A percentile compares a stretch with the other conserved stretches of the same genome.
Conservation (phyloP, 2,888 invertebrate genomes). For the Tineola bisselliella region DNA sequence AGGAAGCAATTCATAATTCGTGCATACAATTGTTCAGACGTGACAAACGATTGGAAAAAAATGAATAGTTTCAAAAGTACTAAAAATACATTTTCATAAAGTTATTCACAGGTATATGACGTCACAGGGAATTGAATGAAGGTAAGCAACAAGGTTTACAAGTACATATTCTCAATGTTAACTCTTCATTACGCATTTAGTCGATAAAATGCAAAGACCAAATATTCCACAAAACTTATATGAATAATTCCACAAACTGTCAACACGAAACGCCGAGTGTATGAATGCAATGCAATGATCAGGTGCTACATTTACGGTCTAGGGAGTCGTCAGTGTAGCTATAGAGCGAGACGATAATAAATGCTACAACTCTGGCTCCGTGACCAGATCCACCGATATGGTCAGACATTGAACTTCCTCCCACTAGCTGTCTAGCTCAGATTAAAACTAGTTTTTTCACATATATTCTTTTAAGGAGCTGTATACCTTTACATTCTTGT, state of each 20-base stretch:
- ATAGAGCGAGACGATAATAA: slow-evolving; percentile 19
- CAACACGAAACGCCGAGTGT: too few species aligned
- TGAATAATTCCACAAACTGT: too few species aligned
- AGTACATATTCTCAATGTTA: not conserved
- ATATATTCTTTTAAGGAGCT: not conserved
- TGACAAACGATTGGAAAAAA: not conserved
- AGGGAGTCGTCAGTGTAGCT: slow-evolving; percentile 10
- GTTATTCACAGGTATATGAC: too few species aligned
- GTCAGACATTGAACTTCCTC: slow-evolving; percentile 40
- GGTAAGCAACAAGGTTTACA: not conserved
- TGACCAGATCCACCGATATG: slow-evolving; percentile 38
- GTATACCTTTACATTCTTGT: not conserved
- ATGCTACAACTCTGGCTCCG: slow-evolving; percentile 17
- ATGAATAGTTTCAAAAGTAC: not conserved
- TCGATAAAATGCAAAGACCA: too few species aligned
- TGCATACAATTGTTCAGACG: not conserved
- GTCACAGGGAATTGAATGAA: too few species aligned
- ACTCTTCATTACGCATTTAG: too few species aligned
- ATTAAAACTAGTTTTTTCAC: not conserved
- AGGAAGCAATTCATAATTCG: not conserved
- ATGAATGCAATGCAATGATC: not conserved
- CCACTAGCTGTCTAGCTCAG: slow-evolving; percentile 16
- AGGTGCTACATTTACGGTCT: slow-evolving; percentile 11
- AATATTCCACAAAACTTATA: too few species aligned
- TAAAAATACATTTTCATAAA: too few species aligned